Evolutionary conservation across 1,140 invertebrate species (phyloP), one percentile per base, ranked within the genome.

Genomic region (Polypedilum pembai): DNA sequence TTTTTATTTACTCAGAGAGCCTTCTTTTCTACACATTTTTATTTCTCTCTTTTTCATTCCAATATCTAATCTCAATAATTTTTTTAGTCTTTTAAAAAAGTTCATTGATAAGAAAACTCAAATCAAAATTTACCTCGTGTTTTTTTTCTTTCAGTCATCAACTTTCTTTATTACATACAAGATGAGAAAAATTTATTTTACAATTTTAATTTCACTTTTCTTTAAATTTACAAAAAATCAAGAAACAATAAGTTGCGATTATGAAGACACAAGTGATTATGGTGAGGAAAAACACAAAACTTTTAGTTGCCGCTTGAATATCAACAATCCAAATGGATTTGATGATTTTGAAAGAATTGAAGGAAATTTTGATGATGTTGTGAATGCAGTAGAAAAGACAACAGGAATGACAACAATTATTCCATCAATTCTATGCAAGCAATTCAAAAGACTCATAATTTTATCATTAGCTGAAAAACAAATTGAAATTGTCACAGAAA

Each of bases 261-360:
- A 56, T 56, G 45, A 56, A 56, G 45, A 56, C 3, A 56, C 45
- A n/a, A 56, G 45, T 56, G 45, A 56, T 56, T 56, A 12, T 56
- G 45, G 45, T 12, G 45, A 56, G 12, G 45, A 56, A 56, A 15
- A 4, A 4, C 12, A 56, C 3, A 56, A 56, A 15, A 56, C 45
- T n/a, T 56, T 56, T 56, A 56, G 12, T 4, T 56, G 45, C 3
- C 45, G 45, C 4, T 15, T 56, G 1, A 8, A n/a, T 4, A 56
- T 56, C 1, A 12, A 56, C n/a, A 56, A 56, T 56, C 45, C 12
- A 56, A 56, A 10, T 56, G 45, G 45, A 56, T 56, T 56, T 56
- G 45, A 56, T 15, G 45, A 56, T 15, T 56, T 56, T 15, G 45
- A 56, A 15, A 56, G 10, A 56, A 56, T 56, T 56, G 12, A 12